Evolutionary conservation across 2,888 invertebrate genomes (phyloP), one percentile per base, ranked within the genome.

Genomic region (Bhutanitis thaidina): DNA sequence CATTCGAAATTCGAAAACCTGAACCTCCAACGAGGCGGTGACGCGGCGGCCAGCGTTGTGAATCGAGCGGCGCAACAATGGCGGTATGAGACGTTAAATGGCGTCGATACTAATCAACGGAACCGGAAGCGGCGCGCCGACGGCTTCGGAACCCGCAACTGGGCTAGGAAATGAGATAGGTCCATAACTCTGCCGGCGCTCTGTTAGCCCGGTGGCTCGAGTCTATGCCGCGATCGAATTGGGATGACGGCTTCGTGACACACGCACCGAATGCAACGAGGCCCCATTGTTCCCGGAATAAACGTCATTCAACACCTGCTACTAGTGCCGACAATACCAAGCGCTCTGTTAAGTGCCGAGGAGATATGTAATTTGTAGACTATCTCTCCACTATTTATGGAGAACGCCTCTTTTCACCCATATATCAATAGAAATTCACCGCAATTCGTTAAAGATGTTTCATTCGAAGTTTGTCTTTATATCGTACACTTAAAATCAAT

Each of bases 91-190:
- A 73, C 80, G 80, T 87, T 82, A 86, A 83, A 83, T 80, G 71
- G 77, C 75, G 65, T 78, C 80, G 88, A 89, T 89, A 84, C 80
- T 87, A 87, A 89, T 89, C 88, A 86, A 72, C 64, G 80, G 77
- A 87, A 87, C 86, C 87, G 88, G 88, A 88, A 76, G 77, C 71
- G 76, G 71, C 74, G 38, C 71, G 73, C 71, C 81, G 80, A 85
- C 86, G 80, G 79, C 71, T 74, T 81, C 87, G 86, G 87, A 87
- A 85, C 67, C 83, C 78, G 71, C 84, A 82, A 86, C 87, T 85
- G 87, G 83, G 86, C 83, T 88, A 86, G 88, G 88, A 89, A 88
- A 89, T 88, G 88, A 88, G 88, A 88, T 89, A 88, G 84, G 75
- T 80, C 77, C 77, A 74, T 77, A 82, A 74, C 80, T 79, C 69